phyloP scores from a whole-genome alignment of 2,113 vertebrate genomes.

The Urocolius indicus region DNA sequence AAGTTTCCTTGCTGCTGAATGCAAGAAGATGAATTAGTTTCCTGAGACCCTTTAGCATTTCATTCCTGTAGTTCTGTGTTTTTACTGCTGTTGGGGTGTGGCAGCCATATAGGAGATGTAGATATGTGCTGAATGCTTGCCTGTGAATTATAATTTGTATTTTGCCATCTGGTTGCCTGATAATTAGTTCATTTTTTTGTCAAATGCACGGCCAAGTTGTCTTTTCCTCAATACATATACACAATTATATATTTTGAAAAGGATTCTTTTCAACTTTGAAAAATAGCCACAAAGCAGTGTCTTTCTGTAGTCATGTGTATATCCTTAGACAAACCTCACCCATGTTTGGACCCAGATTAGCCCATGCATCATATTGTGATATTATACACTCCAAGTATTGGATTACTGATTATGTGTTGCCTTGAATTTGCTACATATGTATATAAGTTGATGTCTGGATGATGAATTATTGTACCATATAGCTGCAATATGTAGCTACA shows the following conservation, averaged over 20 bases:
- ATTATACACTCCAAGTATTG: neutral
- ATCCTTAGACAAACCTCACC: constrained; percentile 39
- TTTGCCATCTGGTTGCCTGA: constrained; percentile 60
- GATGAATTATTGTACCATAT: neutral
- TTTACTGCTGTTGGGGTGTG: constrained; percentile 26
- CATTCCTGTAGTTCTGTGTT: neutral
- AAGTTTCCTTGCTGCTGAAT: neutral
- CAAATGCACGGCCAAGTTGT: constrained; percentile 28
- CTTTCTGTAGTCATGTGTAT: neutral
- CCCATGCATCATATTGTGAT: neutral
- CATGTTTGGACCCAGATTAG: neutral
- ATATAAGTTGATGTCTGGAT: neutral
- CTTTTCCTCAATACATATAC: neutral
- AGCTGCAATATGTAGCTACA: neutral
- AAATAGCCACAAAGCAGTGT: neutral
- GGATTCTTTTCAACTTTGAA: neutral
- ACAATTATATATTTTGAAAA: constrained; percentile 15
- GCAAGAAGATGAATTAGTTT: neutral
- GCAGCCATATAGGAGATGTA: constrained; percentile 41
- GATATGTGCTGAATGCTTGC: constrained; percentile 44
- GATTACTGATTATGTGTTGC: neutral
- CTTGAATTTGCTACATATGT: neutral
- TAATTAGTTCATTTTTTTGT: constrained; percentile 54
- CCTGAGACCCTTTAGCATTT: neutral
- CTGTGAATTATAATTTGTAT: constrained; percentile 48